These are phyloP conservation scores for Emydoidea blandingii DNA, from an alignment of 2,797 vertebrate species.

Conservation along the genomic window DNA sequence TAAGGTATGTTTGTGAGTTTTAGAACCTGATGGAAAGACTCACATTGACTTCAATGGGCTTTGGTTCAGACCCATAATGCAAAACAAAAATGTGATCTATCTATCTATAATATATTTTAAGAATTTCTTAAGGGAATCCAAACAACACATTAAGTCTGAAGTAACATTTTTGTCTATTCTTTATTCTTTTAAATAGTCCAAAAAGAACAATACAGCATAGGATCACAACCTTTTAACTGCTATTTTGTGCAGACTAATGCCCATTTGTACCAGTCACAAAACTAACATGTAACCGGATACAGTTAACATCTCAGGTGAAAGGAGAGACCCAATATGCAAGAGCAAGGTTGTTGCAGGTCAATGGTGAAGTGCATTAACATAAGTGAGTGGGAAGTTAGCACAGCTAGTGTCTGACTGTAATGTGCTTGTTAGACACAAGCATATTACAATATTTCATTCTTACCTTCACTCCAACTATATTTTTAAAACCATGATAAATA, in stretches of 20 bases:
- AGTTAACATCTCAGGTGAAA: not conserved
- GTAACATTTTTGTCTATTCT: not conserved
- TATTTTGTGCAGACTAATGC: not conserved
- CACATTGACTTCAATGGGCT: not conserved
- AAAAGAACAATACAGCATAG: not conserved
- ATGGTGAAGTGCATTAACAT: not conserved
- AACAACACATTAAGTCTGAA: not conserved
- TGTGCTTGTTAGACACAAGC: no score
- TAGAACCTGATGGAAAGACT: not conserved
- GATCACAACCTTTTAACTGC: not conserved
- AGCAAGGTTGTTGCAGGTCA: not conserved
- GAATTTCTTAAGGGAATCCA: not conserved
- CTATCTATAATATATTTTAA: no score
- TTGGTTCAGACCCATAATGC: not conserved
- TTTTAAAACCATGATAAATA: slow-evolving; percentile 58
- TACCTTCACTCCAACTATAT: not conserved
- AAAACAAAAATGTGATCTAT: accelerated
- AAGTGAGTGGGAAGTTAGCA: not conserved
- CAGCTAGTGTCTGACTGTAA: not conserved
- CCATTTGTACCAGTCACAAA: not conserved
- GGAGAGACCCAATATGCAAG: accelerated
- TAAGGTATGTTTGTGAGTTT: not conserved
- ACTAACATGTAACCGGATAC: not conserved
- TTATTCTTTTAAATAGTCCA: not conserved
- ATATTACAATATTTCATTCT: not conserved